phyloP scores from a whole-genome alignment of 2,113 vertebrate species.

The Tachuris rubrigastra region DNA sequence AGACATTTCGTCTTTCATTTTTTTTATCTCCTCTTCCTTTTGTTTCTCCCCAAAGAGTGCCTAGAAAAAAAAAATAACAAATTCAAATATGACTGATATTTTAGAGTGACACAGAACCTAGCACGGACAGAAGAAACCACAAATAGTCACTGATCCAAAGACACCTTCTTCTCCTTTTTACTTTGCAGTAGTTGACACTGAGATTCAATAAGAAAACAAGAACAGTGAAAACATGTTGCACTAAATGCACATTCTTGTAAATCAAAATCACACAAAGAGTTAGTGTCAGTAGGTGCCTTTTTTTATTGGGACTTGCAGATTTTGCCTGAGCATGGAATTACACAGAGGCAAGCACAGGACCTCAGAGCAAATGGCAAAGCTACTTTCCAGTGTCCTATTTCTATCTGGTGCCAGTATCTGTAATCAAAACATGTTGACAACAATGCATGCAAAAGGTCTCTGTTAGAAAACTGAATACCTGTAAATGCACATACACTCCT shows the following conservation, averaged over 20 bases:
- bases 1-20: constrained; percentile 83
- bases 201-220: neutral
- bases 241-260: neutral
- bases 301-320: neutral
- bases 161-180: neutral
- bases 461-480: neutral
- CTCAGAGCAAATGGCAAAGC: neutral
- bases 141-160: neutral
- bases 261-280: neutral
- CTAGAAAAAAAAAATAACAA: constrained; percentile 69
- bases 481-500: neutral
- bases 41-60: constrained; percentile 87
- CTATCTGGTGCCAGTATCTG: neutral
- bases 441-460: neutral
- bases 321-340: neutral
- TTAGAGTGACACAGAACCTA: neutral
- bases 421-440: neutral
- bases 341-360: neutral
- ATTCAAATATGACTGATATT: neutral
- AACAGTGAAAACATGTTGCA: neutral
- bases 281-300: neutral
- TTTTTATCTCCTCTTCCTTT: constrained; percentile 84
- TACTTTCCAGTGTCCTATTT: neutral
- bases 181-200: neutral
- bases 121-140: neutral